A percentile compares a stretch with the other conserved stretches of the same genome.
phyloP scores from a whole-genome alignment of 2,888 invertebrate genomes.

The Oscheius sp. region DNA sequence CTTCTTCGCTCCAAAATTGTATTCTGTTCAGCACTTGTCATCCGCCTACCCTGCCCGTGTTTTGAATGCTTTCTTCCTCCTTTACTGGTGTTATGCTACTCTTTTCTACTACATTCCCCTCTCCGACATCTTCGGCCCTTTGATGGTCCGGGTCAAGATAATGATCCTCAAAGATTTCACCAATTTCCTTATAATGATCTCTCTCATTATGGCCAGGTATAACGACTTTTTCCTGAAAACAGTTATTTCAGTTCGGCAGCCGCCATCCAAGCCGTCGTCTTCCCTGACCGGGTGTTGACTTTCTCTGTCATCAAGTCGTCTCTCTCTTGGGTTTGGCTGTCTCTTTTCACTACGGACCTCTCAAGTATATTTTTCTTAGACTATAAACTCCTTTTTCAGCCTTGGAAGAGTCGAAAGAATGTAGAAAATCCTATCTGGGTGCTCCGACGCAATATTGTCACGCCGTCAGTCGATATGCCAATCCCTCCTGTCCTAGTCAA shows the following conservation, averaged over 20 bases:
- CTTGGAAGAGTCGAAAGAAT: constrained; percentile 48
- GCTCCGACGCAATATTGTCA: constrained; percentile 54
- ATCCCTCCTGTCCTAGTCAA: constrained; percentile 61
- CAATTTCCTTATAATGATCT: constrained; percentile 67
- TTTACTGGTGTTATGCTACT: constrained; percentile 76
- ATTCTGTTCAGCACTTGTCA: constrained; percentile 6
- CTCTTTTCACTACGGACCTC: constrained; percentile 75
- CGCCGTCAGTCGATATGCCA: constrained; percentile 59
- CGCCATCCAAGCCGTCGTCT: constrained; percentile 75
- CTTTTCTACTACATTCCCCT: constrained; percentile 75
- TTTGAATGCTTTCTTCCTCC: constrained; percentile 69
- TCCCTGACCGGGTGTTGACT: constrained; percentile 74
- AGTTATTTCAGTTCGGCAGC: constrained; percentile 58
- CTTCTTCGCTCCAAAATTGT: background rate
- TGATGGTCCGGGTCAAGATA: constrained; percentile 75
- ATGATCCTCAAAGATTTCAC: constrained; percentile 73
- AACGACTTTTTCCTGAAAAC: background rate
- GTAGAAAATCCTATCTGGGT: constrained; percentile 47
- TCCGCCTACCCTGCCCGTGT: constrained; percentile 59
- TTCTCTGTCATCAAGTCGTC: constrained; percentile 71
- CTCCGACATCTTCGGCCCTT: constrained; percentile 74
- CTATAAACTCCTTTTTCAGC: constrained; percentile 36
- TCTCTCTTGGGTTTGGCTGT: constrained; percentile 75
- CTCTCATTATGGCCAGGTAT: constrained; percentile 64
- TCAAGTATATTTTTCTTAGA: constrained; percentile 40